Conservation (phyloP, 2,113 vertebrate species). For the Anhinga rufa region DNA sequence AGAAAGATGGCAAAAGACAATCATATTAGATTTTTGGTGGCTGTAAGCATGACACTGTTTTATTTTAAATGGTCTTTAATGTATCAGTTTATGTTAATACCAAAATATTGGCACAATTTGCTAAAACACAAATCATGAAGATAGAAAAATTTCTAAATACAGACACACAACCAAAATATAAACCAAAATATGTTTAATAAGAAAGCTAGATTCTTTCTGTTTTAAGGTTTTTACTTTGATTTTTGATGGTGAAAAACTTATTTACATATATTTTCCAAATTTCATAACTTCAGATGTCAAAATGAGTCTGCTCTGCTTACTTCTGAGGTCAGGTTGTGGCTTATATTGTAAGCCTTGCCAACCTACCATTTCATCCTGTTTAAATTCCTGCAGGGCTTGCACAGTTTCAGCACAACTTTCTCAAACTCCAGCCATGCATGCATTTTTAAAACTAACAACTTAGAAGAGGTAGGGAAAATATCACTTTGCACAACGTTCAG, state of each 20-base stretch:
- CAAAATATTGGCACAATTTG: conserved; percentile 8
- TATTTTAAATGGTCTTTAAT: not conserved
- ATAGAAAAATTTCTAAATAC: not conserved
- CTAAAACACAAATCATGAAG: not conserved
- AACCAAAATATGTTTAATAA: not conserved
- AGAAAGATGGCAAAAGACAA: not conserved
- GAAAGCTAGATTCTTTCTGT: not conserved
- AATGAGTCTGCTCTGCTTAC: not conserved
- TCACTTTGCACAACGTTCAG: not conserved
- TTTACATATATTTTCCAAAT: not conserved
- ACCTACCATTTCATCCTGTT: not conserved
- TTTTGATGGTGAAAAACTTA: not conserved
- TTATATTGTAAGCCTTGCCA: not conserved
- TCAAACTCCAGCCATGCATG: not conserved
- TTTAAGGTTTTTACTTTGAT: not conserved
- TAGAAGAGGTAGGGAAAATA: not conserved
- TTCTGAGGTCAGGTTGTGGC: not conserved
- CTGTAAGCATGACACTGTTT: not conserved
- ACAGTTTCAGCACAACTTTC: not conserved
- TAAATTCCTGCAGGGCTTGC: not conserved
- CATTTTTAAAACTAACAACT: not conserved
- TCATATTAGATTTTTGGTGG: not conserved
- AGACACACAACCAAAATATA: not conserved
- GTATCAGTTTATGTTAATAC: not conserved
- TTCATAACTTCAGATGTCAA: not conserved